A percentile compares a stretch with the other conserved stretches of the same genome.
Evolutionary conservation across 2,797 vertebrate species (phyloP).

Genomic region (Euphonia xanthogaster): DNA sequence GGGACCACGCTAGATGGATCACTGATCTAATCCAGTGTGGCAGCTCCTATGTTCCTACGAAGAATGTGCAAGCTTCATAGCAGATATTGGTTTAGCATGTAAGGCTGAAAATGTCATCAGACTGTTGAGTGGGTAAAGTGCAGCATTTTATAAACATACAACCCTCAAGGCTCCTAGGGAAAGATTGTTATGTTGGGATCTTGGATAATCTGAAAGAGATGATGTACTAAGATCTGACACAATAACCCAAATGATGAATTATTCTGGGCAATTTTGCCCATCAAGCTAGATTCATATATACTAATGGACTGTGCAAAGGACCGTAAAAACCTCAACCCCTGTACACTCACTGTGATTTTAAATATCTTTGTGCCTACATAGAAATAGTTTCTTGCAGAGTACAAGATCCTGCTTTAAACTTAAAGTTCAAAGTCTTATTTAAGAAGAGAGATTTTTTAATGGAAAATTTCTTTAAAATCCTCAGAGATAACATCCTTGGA

Average conservation of each 20-base stretch:
- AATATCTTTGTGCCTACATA: slow-evolving; percentile 36
- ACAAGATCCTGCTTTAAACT: slow-evolving; percentile 35
- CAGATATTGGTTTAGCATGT: slow-evolving; percentile 45
- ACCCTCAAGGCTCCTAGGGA: slow-evolving; percentile 45
- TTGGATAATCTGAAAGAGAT: slow-evolving; percentile 47
- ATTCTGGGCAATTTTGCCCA: slow-evolving; percentile 62
- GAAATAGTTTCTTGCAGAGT: slow-evolving; percentile 43
- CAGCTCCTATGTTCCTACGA: slow-evolving; percentile 51
- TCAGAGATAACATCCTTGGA: slow-evolving; percentile 59
- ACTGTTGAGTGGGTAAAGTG: slow-evolving; percentile 60
- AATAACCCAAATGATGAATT: slow-evolving; percentile 67
- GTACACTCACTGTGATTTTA: neutral
- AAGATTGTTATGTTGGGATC: slow-evolving; percentile 51
- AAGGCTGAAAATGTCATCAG: slow-evolving; percentile 51
- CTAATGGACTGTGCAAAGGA: slow-evolving; percentile 44
- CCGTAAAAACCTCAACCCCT: neutral
- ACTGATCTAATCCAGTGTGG: slow-evolving; percentile 63
- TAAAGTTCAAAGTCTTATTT: slow-evolving; percentile 65
- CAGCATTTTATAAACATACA: slow-evolving; percentile 62
- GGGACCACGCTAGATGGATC: slow-evolving; percentile 42
- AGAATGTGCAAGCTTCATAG: slow-evolving; percentile 1
- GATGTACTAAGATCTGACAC: slow-evolving; percentile 61
- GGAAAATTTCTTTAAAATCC: slow-evolving; percentile 45
- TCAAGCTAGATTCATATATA: slow-evolving; percentile 57
- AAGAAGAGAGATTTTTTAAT: slow-evolving; percentile 60